These are phyloP conservation scores for Reticulitermes lucifugus DNA, from an alignment of 2,888 invertebrate species.

Conservation along the genomic window DNA sequence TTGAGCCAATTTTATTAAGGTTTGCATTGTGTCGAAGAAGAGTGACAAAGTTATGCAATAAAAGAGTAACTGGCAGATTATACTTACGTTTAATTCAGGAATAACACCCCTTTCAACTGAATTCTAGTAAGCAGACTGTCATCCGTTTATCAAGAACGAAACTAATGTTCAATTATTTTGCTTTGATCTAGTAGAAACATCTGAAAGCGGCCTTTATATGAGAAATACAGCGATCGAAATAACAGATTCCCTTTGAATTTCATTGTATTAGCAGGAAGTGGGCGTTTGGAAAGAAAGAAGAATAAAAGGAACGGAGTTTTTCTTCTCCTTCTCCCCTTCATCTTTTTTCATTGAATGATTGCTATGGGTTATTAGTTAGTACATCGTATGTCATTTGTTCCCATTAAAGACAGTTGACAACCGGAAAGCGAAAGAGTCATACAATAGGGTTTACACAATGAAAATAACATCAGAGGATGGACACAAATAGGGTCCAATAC, in stretches of 20 bases:
- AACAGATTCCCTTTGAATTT: slow-evolving; percentile 35
- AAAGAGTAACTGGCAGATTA: no score
- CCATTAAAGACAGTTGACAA: slow-evolving; percentile 50
- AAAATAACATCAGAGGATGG: slow-evolving; percentile 28
- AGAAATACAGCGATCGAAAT: slow-evolving; percentile 38
- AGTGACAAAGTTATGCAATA: no score
- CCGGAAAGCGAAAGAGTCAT: slow-evolving; percentile 42
- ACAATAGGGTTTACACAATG: slow-evolving; percentile 34
- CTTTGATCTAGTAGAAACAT: neutral
- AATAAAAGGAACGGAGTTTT: slow-evolving; percentile 14
- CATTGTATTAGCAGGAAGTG: slow-evolving; percentile 49
- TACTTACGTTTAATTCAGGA: no score
- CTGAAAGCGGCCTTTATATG: neutral
- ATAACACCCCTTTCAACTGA: no score
- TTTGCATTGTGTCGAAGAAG: no score
- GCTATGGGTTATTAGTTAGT: slow-evolving; percentile 51
- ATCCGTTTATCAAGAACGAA: no score
- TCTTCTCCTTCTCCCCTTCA: slow-evolving; percentile 28
- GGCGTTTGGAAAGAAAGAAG: slow-evolving; percentile 39
- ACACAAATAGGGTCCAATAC: slow-evolving; percentile 40
- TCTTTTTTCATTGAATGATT: slow-evolving; percentile 45
- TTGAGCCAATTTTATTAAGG: no score
- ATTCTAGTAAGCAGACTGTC: no score
- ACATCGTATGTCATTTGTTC: slow-evolving; percentile 51
- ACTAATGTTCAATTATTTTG: no score